A percentile compares a stretch with the other conserved stretches of the same genome.
Conservation (phyloP, 30 jellyfish, hydroid and myxozoan genomes). For the Aurelia sp. region DNA sequence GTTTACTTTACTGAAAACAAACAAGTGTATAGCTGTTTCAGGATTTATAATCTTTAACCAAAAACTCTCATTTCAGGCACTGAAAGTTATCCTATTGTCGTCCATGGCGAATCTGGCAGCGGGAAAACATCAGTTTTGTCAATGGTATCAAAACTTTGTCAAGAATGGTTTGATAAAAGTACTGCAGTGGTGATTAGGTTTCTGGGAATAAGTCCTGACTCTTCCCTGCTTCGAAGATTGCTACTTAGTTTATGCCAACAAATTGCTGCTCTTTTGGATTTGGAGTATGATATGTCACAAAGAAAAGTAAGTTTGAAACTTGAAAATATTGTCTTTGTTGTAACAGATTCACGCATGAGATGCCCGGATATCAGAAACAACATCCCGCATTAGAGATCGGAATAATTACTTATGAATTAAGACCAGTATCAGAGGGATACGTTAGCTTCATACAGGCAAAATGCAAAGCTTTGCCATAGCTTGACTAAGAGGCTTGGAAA, state of each 20-base stretch:
- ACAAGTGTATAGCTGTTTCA: too few species aligned
- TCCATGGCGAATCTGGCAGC: conserved; percentile 81
- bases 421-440: too few species aligned
- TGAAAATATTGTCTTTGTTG: too few species aligned
- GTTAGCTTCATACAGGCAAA: too few species aligned
- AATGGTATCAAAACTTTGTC: conserved; percentile 21
- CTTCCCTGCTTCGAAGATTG: conserved; percentile 63
- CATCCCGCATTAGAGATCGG: too few species aligned
- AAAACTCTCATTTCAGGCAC: conserved; percentile 16
- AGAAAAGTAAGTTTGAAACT: conserved; percentile 18
- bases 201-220: conserved; percentile 79
- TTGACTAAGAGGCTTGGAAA: too few species aligned
- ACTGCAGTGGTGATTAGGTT: conserved; percentile 49
- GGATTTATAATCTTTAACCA: too few species aligned
- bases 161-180: conserved; percentile 36
- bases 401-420: too few species aligned
- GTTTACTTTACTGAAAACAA: too few species aligned
- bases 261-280: conserved; percentile 38
- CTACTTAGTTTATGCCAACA: conserved; percentile 66
- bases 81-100: conserved; percentile 49
- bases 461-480: too few species aligned
- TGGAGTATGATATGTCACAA: conserved; percentile 18
- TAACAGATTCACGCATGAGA: too few species aligned
- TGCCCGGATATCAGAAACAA: too few species aligned
- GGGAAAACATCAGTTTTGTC: conserved; percentile 80